Evolutionary conservation across 35 echinoderm and acorn worm species (phyloP), one percentile per base, ranked within the genome.

Genomic region (Anneissia japonica): DNA sequence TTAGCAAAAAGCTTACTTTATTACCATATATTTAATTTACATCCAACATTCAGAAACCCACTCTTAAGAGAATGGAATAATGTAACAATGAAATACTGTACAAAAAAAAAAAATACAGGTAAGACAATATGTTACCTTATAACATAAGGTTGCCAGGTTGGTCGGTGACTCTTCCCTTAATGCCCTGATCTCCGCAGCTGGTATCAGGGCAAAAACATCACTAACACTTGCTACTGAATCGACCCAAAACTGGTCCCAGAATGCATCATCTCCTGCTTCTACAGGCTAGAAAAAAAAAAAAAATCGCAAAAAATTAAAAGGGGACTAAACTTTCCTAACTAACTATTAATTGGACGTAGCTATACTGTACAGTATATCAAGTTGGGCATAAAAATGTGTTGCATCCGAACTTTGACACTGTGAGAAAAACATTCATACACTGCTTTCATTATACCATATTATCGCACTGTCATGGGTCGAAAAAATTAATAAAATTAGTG

Each of bases 231-330:
- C 93, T 14, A 98, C 95, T 3, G 92, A 91, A 83, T 98, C 95
- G 14, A 92, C 95, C 95, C 95, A 98, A 79, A 98, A 98, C 64
- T 98, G 95, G 45, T 98, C 95, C 95, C 95, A 98, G 46, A 98
- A 98, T 86, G 95, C 95, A 93, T 98, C 95, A 91, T 98, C 95
- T 74, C 95, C 95, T 33, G 95, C 95, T 81, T 94, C 92, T 0
- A 98, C 95, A 72, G 95, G 95, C 95, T 98, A 81, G 0, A 55
- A 77, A 36, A 43, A 43, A 43, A 14, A 43, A 4, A 43, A n/a
- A n/a, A n/a, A n/a, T n/a, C n/a, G n/a, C n/a, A n/a, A n/a, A n/a
- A n/a, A n/a, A n/a, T n/a, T n/a, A n/a, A n/a, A n/a, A n/a, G n/a
- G n/a, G n/a, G n/a, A n/a, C n/a, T n/a, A n/a, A n/a, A n/a, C n/a